Conservation (phyloP, 2,888 invertebrate species). For the Antitype chi region DNA sequence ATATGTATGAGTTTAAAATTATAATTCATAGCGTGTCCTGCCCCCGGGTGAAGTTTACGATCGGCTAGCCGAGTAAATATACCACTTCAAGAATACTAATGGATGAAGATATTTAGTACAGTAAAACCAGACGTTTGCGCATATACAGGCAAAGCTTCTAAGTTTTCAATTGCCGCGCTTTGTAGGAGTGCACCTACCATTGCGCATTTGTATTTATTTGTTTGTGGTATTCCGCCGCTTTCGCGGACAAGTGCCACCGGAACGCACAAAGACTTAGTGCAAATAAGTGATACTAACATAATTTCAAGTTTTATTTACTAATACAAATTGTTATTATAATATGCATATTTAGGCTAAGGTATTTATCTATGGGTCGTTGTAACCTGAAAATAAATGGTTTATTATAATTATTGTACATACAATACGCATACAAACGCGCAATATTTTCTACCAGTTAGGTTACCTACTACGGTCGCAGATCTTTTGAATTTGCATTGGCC, state of each 20-base stretch:
- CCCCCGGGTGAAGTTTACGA: constrained; percentile 41
- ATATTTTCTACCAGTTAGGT: background rate
- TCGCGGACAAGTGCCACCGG: too few relatives aligned
- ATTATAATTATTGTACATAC: too few relatives aligned
- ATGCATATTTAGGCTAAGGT: too few relatives aligned
- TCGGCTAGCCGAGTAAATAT: constrained; percentile 17
- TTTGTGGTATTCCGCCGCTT: too few relatives aligned
- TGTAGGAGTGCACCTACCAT: background rate
- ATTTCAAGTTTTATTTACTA: too few relatives aligned
- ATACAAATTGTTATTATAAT: too few relatives aligned
- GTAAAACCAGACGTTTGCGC: background rate
- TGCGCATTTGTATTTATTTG: background rate
- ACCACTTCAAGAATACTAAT: background rate
- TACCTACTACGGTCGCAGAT: background rate
- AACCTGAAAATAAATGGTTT: too few relatives aligned
- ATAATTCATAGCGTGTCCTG: constrained; percentile 48
- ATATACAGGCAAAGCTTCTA: background rate
- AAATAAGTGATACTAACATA: too few relatives aligned
- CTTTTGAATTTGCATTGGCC: background rate
- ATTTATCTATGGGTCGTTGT: too few relatives aligned
- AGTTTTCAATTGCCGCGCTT: background rate
- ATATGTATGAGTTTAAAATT: constrained; percentile 53
- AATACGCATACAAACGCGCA: too few relatives aligned
- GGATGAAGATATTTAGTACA: constrained; percentile 1
- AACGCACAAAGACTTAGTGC: too few relatives aligned